Evolutionary conservation across 2,888 invertebrate genomes (phyloP).

Genomic region (Xestobium rufovillosum): DNA sequence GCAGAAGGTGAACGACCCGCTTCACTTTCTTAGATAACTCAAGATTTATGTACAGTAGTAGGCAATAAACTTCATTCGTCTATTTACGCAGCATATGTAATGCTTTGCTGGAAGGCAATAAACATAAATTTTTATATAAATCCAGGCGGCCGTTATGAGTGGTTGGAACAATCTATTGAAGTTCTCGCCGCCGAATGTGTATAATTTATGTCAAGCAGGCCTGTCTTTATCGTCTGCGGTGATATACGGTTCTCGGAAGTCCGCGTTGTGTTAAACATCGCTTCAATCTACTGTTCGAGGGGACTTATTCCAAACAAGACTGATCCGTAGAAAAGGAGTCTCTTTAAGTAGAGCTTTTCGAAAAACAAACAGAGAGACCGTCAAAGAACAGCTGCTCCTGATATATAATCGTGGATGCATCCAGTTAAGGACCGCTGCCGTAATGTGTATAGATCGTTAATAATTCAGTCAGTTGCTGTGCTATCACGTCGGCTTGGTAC

Average conservation of each 20-base stretch:
- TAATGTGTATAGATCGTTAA: slow-evolving; percentile 35
- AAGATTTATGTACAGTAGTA: no score
- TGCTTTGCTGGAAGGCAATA: no score
- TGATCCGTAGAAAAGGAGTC: slow-evolving; percentile 33
- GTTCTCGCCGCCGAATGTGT: no score
- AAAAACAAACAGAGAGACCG: slow-evolving; percentile 33
- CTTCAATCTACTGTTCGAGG: slow-evolving; percentile 40
- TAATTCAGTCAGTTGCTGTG: slow-evolving; percentile 37
- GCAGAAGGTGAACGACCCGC: no score
- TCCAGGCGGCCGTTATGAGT: no score
- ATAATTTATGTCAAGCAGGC: slow-evolving; percentile 40
- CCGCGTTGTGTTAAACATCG: slow-evolving; percentile 39
- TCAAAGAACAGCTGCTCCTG: slow-evolving; percentile 23
- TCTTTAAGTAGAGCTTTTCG: slow-evolving; percentile 39
- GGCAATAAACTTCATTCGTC: no score
- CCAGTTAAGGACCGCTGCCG: slow-evolving; percentile 22
- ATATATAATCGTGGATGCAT: neutral
- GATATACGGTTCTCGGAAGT: slow-evolving; percentile 40
- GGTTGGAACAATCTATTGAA: no score
- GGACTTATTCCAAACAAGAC: slow-evolving; percentile 32
- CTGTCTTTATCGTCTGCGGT: slow-evolving; percentile 38
- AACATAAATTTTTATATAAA: no score
- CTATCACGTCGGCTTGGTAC: slow-evolving; percentile 35
- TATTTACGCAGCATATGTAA: no score
- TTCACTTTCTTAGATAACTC: no score